Evolutionary conservation across 1,140 invertebrate genomes (phyloP), one percentile per base, ranked within the genome.

Genomic region (Heterodera schachtii): DNA sequence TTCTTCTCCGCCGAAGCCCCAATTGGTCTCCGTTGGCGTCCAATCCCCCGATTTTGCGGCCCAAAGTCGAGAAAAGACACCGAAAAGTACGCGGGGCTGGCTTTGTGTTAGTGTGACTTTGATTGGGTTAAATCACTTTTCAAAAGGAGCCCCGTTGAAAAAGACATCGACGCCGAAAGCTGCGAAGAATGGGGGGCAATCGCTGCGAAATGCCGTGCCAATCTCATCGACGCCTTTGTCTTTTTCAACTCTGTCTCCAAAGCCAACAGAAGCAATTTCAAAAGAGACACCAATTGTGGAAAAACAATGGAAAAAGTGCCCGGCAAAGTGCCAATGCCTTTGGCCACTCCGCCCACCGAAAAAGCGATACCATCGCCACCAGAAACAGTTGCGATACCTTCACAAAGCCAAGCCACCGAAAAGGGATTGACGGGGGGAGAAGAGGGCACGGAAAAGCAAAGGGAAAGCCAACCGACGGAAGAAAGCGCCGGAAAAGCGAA

Each of bases 1-100:
- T 13, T 16, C 64, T 9, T 78, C 70, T 6, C 66, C 66, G 1
- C 77, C 43, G n/a, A 78, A 69, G 70, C 64, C 64, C n/a, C 21
- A 78, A 78, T n/a, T 78, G 3, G 77, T 78, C 4, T 78, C 77
- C 3, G 49, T 78, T 78, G 77, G 77, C 13, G 77, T 78, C n/a
- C 77, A 78, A 46, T 78, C 77, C 9, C 64, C 64, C 8, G 77
- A 69, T 31, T 78, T 78, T 47, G n/a, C 46, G n/a, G 64, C 57
- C 5, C 31, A 44, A 67, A 44, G 31, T 16, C 31, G 31, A 3
- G 77, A 78, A 69, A 78, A 70, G 70, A 69, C 64, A n/a, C 13
- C 31, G 8, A 71, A 71, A 71, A 71, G 69, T 71, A 71, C 31
- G 0, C 31, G 31, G 31, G 31, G 31, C 31, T 31, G 31, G 31